Conservation (phyloP, 1,140 invertebrate genomes). For the Zaprionus nigranus region DNA sequence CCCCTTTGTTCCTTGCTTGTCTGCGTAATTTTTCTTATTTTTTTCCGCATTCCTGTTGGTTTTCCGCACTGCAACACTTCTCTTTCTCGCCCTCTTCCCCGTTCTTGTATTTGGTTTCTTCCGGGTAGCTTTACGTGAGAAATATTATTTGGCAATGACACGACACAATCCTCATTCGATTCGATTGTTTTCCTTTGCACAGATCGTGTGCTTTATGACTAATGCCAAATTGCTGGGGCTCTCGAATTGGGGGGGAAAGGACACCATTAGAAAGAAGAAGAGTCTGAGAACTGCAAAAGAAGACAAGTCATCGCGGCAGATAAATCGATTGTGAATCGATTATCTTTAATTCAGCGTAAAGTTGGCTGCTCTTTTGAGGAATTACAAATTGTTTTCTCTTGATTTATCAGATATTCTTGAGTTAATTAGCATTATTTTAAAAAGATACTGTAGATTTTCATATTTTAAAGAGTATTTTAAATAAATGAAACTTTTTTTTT, state of each 20-base stretch:
- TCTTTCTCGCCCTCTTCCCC: neutral
- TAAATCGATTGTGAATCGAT: neutral
- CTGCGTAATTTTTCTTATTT: conserved; percentile 61
- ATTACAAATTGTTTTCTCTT: neutral
- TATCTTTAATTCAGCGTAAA: neutral
- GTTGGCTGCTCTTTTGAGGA: neutral
- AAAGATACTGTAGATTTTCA: too few species aligned
- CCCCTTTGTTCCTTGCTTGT: neutral
- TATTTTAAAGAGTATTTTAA: too few species aligned
- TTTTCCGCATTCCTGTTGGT: conserved; percentile 46
- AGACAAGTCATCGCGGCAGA: neutral
- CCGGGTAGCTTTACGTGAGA: conserved; percentile 40
- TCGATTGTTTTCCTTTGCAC: conserved; percentile 32
- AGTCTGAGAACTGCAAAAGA: neutral
- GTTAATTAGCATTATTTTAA: neutral
- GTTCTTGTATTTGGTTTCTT: neutral
- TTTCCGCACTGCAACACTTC: conserved; percentile 8
- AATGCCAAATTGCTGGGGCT: neutral
- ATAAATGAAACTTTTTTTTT: too few species aligned
- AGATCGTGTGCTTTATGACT: conserved; percentile 26
- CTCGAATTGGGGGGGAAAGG: neutral
- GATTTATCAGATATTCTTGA: neutral
- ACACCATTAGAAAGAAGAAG: neutral
- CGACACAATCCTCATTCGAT: conserved; percentile 48
- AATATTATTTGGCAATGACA: conserved; percentile 65